These are phyloP conservation scores for Myripristis jacobus DNA, from an alignment of 2,797 vertebrate genomes.

Conservation along the genomic window DNA sequence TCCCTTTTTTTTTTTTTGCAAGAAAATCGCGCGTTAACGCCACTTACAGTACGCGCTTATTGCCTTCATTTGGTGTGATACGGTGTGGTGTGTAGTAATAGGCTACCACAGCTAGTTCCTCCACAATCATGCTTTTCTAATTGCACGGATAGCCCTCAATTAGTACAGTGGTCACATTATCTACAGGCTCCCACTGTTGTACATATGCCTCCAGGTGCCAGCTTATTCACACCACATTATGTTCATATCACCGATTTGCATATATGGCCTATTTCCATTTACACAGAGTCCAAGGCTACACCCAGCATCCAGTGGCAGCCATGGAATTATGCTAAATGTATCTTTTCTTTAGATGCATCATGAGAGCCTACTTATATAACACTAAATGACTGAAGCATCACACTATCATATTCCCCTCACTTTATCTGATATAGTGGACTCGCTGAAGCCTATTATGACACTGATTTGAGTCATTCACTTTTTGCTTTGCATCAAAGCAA, in stretches of 20 bases:
- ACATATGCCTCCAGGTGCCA: constrained; percentile 36
- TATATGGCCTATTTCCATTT: constrained; percentile 44
- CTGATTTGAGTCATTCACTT: constrained; percentile 22
- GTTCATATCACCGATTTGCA: constrained; percentile 13
- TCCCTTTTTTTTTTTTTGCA: too few species aligned
- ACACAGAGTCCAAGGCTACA: constrained; percentile 21
- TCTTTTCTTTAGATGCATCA: not conserved
- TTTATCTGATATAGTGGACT: constrained; percentile 12
- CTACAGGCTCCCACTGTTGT: constrained; percentile 14
- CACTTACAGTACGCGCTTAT: constrained; percentile 6
- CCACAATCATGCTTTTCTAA: constrained; percentile 17
- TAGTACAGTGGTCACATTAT: constrained; percentile 37
- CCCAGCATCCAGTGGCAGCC: constrained; percentile 8
- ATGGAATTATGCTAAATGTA: constrained; percentile 14
- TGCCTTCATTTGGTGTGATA: not conserved
- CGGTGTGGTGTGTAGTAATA: not conserved
- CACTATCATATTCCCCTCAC: not conserved
- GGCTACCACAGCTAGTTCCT: not conserved
- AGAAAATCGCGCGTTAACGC: not conserved
- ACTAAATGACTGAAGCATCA: constrained; percentile 33
- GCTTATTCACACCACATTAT: constrained; percentile 36
- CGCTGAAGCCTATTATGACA: not conserved
- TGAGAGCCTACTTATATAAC: not conserved
- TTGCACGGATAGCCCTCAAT: constrained; percentile 17
- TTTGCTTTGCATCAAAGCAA: constrained; percentile 38